phyloP scores from a whole-genome alignment of 2,888 invertebrate genomes.

The Cyrtodaria siliqua region DNA sequence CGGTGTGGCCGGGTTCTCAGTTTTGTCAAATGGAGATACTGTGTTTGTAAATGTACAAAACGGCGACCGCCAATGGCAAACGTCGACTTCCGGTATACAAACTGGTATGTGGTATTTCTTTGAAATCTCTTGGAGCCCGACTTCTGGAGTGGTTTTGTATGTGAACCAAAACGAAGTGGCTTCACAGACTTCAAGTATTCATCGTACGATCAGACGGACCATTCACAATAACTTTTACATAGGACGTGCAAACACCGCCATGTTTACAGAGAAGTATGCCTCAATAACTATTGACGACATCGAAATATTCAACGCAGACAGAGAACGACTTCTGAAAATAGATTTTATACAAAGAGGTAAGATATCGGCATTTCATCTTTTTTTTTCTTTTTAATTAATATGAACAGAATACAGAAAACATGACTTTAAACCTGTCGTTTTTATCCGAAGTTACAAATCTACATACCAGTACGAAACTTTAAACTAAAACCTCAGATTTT shows the following conservation, averaged over 20 bases:
- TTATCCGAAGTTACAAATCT: no score
- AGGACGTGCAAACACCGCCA: slow-evolving; percentile 69
- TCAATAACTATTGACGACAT: slow-evolving; percentile 80
- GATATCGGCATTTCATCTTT: no score
- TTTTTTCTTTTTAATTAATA: no score
- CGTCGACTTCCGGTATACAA: slow-evolving; percentile 60
- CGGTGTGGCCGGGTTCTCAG: slow-evolving; percentile 72
- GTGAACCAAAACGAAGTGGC: slow-evolving; percentile 73
- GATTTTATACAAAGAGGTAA: slow-evolving; percentile 78
- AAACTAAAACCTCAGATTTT: no score
- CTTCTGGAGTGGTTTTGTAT: slow-evolving; percentile 75
- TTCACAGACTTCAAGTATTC: slow-evolving; percentile 52
- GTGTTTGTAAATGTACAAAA: slow-evolving; percentile 72
- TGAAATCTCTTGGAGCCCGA: slow-evolving; percentile 80
- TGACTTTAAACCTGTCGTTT: no score
- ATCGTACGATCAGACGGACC: slow-evolving; percentile 24
- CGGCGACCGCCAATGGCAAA: slow-evolving; percentile 69
- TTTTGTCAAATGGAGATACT: slow-evolving; percentile 70
- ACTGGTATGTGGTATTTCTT: slow-evolving; percentile 82
- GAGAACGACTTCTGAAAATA: slow-evolving; percentile 75
- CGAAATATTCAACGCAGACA: slow-evolving; percentile 78
- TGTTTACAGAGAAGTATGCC: slow-evolving; percentile 68
- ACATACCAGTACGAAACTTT: no score
- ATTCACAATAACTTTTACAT: slow-evolving; percentile 73
- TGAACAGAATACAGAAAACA: no score